Conservation (phyloP, 2,888 invertebrate species). For the Campoplex capitator region DNA sequence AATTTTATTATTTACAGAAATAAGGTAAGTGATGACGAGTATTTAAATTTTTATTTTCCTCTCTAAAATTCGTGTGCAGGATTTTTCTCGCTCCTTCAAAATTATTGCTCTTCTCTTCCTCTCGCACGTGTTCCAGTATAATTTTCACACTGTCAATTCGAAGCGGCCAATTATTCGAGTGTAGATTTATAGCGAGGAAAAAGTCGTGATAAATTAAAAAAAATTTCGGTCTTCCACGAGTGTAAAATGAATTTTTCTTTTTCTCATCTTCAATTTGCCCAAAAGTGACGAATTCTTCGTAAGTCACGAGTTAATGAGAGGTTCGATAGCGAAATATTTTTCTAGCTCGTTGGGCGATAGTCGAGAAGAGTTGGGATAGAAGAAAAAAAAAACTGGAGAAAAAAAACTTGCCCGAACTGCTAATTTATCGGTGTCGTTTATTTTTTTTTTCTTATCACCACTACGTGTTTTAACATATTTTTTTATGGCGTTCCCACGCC, state of each 20-base stretch:
- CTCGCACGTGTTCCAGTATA: no score
- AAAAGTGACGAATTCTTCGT: neutral
- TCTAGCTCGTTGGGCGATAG: slow-evolving; percentile 20
- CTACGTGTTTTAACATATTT: slow-evolving; percentile 20
- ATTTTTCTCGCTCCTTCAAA: neutral
- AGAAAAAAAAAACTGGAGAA: slow-evolving; percentile 19
- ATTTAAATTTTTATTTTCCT: neutral
- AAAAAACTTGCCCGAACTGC: slow-evolving; percentile 30
- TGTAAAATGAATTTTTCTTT: neutral
- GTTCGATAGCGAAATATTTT: slow-evolving; percentile 17
- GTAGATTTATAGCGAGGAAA: neutral
- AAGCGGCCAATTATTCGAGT: no score
- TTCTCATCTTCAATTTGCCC: neutral
- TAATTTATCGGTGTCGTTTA: slow-evolving; percentile 49
- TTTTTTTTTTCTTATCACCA: slow-evolving; percentile 35
- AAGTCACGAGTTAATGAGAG: neutral
- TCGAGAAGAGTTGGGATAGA: slow-evolving; percentile 1
- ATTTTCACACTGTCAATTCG: no score
- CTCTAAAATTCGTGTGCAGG: neutral
- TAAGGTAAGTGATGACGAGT: no score
- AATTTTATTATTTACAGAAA: no score
- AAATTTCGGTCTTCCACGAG: neutral
- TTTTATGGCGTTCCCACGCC: slow-evolving; percentile 61
- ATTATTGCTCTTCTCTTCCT: neutral
- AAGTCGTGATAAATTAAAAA: neutral